A percentile compares a stretch with the other conserved stretches of the same genome.
Evolutionary conservation across 2,797 vertebrate species (phyloP).

Genomic region (Peromyscus nudipes): DNA sequence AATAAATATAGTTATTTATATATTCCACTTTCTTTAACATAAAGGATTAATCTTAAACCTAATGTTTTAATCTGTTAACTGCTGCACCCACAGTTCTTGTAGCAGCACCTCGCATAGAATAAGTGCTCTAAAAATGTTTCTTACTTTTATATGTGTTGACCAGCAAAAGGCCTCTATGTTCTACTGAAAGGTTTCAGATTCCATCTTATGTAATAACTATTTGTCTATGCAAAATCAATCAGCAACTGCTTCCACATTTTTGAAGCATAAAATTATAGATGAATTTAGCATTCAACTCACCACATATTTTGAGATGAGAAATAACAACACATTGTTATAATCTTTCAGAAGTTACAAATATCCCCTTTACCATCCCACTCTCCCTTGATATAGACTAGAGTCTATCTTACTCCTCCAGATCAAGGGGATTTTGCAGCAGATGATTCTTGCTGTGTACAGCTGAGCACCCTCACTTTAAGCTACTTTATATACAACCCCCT

Average conservation of each 20-base stretch:
- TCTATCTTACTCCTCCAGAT: neutral
- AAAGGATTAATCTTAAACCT: neutral
- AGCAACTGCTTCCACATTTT: neutral
- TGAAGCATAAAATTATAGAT: neutral
- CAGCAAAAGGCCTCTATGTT: neutral
- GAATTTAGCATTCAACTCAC: neutral
- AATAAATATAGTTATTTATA: too few relatives aligned
- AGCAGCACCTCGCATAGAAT: neutral
- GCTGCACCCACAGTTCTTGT: neutral
- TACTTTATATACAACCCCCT: neutral
- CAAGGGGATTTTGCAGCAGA: neutral
- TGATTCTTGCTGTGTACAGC: neutral
- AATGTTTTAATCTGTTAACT: neutral
- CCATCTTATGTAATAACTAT: neutral
- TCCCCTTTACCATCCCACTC: neutral
- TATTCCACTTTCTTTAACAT: neutral
- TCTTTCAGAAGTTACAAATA: neutral
- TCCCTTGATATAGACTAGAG: neutral
- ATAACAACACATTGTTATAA: neutral
- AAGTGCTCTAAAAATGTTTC: neutral
- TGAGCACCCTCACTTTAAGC: neutral
- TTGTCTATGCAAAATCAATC: neutral
- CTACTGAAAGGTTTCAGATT: neutral
- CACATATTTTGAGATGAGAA: neutral
- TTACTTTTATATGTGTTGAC: neutral